These are phyloP conservation scores for Drosophila meridionalis DNA, from an alignment of 2,888 invertebrate species.

Conservation along the genomic window DNA sequence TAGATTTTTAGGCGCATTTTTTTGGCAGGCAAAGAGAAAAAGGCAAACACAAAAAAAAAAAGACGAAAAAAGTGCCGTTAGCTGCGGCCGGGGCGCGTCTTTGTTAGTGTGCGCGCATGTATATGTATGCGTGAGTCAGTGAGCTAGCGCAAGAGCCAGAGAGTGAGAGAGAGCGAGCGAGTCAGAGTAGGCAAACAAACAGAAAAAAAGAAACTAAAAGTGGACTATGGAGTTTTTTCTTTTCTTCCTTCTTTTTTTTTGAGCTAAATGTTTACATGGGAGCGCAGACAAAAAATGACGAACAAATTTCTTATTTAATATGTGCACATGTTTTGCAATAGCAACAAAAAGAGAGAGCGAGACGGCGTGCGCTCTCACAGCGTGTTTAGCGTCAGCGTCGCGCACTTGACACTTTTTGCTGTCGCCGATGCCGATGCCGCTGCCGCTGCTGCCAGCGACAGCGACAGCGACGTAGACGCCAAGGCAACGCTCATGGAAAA, in stretches of 20 bases:
- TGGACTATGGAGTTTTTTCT: conserved; percentile 27
- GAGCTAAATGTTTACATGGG: conserved; percentile 45
- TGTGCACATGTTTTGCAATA: conserved; percentile 59
- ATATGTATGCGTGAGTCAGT: conserved; percentile 59
- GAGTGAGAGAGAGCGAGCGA: conserved; percentile 18
- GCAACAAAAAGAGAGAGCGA: conserved; percentile 21
- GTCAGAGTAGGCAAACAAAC: conserved; percentile 9
- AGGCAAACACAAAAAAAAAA: conserved; percentile 7
- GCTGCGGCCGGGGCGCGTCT: conserved; percentile 75
- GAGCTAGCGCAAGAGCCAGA: conserved; percentile 12
- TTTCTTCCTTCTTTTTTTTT: conserved; percentile 13
- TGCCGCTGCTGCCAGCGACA: neutral
- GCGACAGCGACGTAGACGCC: conserved; percentile 23
- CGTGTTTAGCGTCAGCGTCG: conserved; percentile 29
- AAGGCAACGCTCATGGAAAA: conserved; percentile 36
- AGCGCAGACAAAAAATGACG: conserved; percentile 29
- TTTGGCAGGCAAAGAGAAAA: conserved; percentile 35
- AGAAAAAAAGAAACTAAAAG: conserved; percentile 30
- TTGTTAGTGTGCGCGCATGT: conserved; percentile 61
- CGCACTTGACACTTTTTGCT: conserved; percentile 66
- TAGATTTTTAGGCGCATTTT: conserved; percentile 63
- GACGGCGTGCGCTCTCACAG: conserved; percentile 16
- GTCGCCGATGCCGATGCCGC: conserved; percentile 12
- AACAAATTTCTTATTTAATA: conserved; percentile 37
- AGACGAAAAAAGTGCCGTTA: conserved; percentile 67